Base-by-base conservation (phyloP, 2,797 vertebrate genomes). In the Coregonus suidteri region DNA sequence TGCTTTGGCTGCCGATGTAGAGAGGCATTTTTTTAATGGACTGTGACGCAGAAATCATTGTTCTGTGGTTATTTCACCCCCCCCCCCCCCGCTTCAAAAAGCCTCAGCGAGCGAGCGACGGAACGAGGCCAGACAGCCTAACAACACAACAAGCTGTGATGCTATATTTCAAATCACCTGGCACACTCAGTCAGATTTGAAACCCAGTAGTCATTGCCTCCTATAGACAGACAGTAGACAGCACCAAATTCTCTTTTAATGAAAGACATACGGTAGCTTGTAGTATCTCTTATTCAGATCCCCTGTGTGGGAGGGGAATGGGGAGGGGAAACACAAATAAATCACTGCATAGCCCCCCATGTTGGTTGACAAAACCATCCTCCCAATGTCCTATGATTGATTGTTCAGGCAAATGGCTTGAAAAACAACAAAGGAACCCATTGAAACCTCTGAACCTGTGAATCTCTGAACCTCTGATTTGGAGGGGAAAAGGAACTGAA, bases 11-110 rank as follows among this genome's bases (percentile, higher is more conserved):
- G 95, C 93, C 94, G 97, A 97, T 98, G 95, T 96, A 94, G 95
- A 93, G 93, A 98, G 96, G 95, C 96, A 95, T 95, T 96, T 91
- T 97, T 96, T 97, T 97, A 98, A 98, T 97, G 96, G 96, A 96
- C 95, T 96, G 95, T 94, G 95, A 96, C 96, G 92, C 93, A 94
- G 96, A 96, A 96, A 82, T 96, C 95, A 96, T 97, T 97, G 96
- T 95, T 96, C 93, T 95, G 90, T 90, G 83, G 92, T 93, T 93
- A 91, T 92, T 93, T 93, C 93, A 92, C 91, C 91, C n/a, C n/a
- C n/a, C n/a, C n/a, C 74, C 76, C 85, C 91, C 74, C 76, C 85
- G 85, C 91, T 92, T 92, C 18, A n/a, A 92, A 92, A 93, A 91
- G 91, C 92, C 89, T 89, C 71, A 81, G 84, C 83, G 82, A 59